Evolutionary conservation across 2,797 vertebrate species (phyloP).

Genomic region (Spinus pinus): DNA sequence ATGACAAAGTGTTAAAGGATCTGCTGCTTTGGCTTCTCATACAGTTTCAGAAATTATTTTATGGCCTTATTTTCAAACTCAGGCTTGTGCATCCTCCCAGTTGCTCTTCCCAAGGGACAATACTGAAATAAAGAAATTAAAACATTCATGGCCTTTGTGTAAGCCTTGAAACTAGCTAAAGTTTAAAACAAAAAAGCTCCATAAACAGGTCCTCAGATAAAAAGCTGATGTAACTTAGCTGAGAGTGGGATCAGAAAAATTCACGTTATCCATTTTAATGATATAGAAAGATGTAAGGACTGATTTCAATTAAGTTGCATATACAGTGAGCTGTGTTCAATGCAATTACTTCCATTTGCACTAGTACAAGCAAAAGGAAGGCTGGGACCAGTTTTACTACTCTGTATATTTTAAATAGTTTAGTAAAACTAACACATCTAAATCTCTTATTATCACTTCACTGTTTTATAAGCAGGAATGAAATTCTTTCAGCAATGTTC

Average conservation of each 20-base stretch:
- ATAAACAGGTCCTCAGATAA: not conserved
- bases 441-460: not conserved
- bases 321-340: not conserved
- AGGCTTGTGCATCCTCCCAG: not conserved
- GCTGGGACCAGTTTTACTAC: not conserved
- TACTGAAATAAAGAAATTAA: not conserved
- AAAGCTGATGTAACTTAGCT: not conserved
- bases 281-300: not conserved
- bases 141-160: not conserved
- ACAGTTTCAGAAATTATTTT: conserved; percentile 1
- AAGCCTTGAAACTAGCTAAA: not conserved
- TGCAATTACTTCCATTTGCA: not conserved
- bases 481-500: not conserved
- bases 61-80: not conserved
- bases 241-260: not conserved
- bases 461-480: conserved; percentile 19
- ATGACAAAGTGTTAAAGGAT: not conserved
- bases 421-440: not conserved
- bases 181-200: not conserved
- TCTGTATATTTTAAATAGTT: conserved; percentile 18
- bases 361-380: not conserved
- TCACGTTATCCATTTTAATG: not conserved
- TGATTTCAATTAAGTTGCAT: not conserved
- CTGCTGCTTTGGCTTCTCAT: not conserved
- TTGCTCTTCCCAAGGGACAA: not conserved